Conservation (phyloP, 2,113 vertebrate genomes). For the Fulica atra region DNA sequence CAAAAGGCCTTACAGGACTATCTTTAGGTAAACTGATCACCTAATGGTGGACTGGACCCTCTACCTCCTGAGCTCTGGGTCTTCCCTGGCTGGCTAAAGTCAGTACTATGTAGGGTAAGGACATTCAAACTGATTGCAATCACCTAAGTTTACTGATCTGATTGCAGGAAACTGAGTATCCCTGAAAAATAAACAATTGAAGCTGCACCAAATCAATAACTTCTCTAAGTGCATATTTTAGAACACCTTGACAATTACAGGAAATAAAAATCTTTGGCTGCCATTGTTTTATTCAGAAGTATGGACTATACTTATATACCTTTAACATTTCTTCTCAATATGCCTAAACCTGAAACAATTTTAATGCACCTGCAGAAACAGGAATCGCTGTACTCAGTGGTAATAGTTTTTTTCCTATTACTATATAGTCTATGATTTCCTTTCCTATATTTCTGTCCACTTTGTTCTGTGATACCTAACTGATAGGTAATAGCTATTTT, state of each 20-base stretch:
- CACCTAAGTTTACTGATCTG: neutral
- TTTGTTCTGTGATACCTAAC: neutral
- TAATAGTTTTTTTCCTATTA: neutral
- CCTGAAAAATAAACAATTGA: neutral
- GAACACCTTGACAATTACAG: neutral
- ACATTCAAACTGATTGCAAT: neutral
- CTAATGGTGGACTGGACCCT: neutral
- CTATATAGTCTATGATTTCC: neutral
- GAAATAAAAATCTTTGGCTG: neutral
- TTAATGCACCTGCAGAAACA: neutral
- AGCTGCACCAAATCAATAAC: neutral
- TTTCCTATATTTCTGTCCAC: neutral
- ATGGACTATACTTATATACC: neutral
- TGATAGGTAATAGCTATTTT: neutral
- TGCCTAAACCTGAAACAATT: neutral
- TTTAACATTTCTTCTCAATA: neutral
- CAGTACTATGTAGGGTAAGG: neutral
- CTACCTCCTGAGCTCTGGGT: neutral
- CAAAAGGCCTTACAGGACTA: neutral
- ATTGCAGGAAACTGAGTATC: neutral
- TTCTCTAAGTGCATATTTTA: neutral
- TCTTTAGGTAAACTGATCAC: neutral
- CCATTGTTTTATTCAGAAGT: neutral
- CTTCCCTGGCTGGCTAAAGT: neutral
- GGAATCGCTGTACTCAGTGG: neutral